phyloP scores from a whole-genome alignment of 2,797 vertebrate genomes.

The Sebastes dallii region DNA sequence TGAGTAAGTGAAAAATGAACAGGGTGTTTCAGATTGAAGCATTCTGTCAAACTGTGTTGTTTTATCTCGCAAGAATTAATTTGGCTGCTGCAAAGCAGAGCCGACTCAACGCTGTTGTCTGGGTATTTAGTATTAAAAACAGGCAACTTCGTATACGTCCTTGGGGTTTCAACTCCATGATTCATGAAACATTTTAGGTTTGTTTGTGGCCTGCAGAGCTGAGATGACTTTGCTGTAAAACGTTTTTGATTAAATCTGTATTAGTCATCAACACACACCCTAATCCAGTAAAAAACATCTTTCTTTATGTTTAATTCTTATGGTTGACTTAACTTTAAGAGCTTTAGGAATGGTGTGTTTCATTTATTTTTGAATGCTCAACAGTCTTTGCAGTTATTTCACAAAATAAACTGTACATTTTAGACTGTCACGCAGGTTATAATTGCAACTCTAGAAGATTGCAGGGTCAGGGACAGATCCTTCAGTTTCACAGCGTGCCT shows the following conservation, averaged over 20 bases:
- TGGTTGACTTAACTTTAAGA: not conserved
- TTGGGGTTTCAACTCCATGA: not conserved
- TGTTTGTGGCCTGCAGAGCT: not conserved
- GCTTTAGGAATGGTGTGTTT: not conserved
- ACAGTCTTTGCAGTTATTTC: not conserved
- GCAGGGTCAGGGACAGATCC: not conserved
- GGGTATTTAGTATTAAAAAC: not conserved
- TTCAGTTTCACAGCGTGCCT: not conserved
- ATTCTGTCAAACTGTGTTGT: slow-evolving; percentile 29
- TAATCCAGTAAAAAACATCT: not conserved
- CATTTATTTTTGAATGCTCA: not conserved
- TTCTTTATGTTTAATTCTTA: not conserved
- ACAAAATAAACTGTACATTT: not conserved
- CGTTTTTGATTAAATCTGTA: not conserved
- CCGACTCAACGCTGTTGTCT: not conserved
- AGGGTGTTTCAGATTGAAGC: not conserved
- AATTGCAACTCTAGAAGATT: not conserved
- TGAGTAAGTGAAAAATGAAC: slow-evolving; percentile 5
- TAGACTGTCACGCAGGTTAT: not conserved
- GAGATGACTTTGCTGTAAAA: not conserved
- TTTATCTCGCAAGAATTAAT: not conserved
- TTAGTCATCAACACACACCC: not conserved
- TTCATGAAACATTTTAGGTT: not conserved
- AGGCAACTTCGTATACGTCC: not conserved
- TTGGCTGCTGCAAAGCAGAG: not conserved